These are phyloP conservation scores for Octodon degus DNA, from an alignment of 2,113 vertebrate species.

Conservation along the genomic window DNA sequence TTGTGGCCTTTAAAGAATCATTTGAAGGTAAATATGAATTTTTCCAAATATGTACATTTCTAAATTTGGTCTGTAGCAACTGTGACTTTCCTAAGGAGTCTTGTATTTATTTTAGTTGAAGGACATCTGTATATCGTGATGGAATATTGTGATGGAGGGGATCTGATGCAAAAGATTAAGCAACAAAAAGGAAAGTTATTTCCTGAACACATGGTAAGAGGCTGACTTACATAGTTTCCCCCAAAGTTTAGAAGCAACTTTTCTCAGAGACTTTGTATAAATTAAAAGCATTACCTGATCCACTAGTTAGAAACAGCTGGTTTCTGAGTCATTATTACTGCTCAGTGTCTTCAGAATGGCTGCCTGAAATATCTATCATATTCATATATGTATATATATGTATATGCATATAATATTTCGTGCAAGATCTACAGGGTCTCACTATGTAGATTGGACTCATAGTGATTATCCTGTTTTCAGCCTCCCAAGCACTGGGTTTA, in stretches of 20 bases:
- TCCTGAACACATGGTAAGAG: slow-evolving; percentile 89
- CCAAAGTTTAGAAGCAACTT: slow-evolving; percentile 2
- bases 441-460: no score
- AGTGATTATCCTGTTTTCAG: no score
- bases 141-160: slow-evolving; percentile 95
- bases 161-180: slow-evolving; percentile 93
- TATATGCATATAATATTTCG: no score
- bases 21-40: slow-evolving; percentile 91
- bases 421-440: no score
- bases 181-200: slow-evolving; percentile 89
- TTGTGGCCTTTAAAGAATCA: slow-evolving; percentile 92
- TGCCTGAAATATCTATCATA: background rate
- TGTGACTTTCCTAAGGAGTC: slow-evolving; percentile 63
- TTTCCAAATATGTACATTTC: background rate
- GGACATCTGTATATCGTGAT: slow-evolving; percentile 94
- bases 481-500: no score
- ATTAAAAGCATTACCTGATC: background rate
- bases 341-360: background rate
- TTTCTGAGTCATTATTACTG: background rate
- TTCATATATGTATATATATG: no score
- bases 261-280: background rate
- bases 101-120: slow-evolving; percentile 85
- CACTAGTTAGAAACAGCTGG: background rate
- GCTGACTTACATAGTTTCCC: background rate
- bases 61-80: background rate